phyloP scores from a whole-genome alignment of 2,113 vertebrate genomes.

The Emydura subglobosa region DNA sequence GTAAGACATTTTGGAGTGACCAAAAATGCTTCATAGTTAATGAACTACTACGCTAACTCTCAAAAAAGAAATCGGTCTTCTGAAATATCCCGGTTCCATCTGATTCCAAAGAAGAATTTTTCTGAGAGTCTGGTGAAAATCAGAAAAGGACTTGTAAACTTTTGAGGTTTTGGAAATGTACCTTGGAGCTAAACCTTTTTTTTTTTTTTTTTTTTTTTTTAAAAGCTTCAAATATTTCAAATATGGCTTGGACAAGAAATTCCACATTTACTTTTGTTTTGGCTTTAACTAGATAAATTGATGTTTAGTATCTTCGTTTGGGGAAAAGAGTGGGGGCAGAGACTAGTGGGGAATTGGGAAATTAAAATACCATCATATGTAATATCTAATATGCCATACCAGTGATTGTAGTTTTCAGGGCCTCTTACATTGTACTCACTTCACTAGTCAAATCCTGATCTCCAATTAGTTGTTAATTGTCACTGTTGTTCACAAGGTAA shows the following conservation, averaged over 20 bases:
- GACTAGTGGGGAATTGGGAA: no score
- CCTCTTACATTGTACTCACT: no score
- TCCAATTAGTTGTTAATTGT: no score
- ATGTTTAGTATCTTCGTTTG: no score
- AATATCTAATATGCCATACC: no score
- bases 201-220: no score
- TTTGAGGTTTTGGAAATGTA: background rate
- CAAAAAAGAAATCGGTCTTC: background rate
- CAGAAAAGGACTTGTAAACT: background rate
- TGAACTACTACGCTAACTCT: background rate
- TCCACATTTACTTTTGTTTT: background rate
- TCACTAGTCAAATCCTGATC: no score
- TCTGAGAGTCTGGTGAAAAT: background rate
- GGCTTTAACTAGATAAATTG: no score
- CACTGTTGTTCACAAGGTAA: no score
- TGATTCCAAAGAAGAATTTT: rapidly evolving
- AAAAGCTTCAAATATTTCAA: background rate
- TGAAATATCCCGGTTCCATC: background rate
- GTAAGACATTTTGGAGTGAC: background rate
- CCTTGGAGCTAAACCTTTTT: background rate
- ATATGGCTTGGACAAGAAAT: background rate
- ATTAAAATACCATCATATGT: no score
- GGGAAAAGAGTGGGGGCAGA: no score
- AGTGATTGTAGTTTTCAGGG: no score
- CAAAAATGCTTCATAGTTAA: rapidly evolving